Evolutionary conservation across 2,888 invertebrate species (phyloP), one percentile per base, ranked within the genome.

Genomic region (Tenthredo distinguenda): DNA sequence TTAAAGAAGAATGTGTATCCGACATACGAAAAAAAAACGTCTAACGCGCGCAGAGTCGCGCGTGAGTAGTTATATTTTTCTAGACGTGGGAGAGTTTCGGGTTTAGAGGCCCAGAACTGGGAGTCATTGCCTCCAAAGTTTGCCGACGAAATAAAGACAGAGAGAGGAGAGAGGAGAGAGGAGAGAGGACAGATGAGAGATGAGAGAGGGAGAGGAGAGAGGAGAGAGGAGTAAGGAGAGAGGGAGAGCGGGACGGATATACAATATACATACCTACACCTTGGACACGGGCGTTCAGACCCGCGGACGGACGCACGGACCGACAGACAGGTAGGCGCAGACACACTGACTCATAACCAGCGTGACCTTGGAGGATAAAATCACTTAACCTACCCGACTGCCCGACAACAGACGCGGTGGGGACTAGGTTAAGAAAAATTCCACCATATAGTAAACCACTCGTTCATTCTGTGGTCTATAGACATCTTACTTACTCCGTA

Each of bases 261-360:
- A 81, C 62, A 74, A 68, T 43, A 74, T 62, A 81, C 62, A 74
- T 34, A 31, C 77, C 10, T 21, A 81, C 81, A 62, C 62, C 58
- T 81, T 58, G 62, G 40, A 50, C 81, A 81, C 81, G 81, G 37
- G 62, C 50, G 81, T 26, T 34, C 68, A 83, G 71, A 68, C 68
- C 37, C 34, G 47, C 62, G 62, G 40, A 55, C 77, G 77, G 50
- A 81, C 62, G 62, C 47, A 31, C 34, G 43, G 62, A 65, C 65
- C 62, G 82, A 82, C 82, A 68, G 83, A 83, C 83, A 83, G 83
- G 83, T 83, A 83, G 83, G 71, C 83, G 83, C 83, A 83, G 83
- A 83, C 83, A 83, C 83, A 83, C 83, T 83, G 83, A 83, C 83
- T 83, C 83, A 83, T 83, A 83, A 83, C 83, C 83, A 40, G 83